phyloP scores from a whole-genome alignment of 2,113 vertebrate genomes.

The Crotalus viridis region DNA sequence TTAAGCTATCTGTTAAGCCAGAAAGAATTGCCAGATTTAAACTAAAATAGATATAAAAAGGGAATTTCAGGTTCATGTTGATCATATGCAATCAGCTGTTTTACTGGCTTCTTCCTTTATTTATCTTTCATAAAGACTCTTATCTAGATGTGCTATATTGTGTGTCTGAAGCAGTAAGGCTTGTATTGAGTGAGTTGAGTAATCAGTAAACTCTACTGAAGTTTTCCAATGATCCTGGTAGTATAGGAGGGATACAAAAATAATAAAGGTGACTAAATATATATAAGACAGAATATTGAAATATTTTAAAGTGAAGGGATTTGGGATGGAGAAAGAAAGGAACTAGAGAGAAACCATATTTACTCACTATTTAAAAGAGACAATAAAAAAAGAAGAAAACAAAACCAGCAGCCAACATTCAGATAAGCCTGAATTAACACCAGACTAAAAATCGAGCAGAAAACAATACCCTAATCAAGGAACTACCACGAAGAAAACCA shows the following conservation, averaged over 20 bases:
- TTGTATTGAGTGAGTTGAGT: neutral
- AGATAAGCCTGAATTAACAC: too few species aligned
- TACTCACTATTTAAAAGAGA: too few species aligned
- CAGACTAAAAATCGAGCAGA: neutral
- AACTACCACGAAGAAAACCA: neutral
- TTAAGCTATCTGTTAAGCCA: neutral
- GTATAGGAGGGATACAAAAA: neutral
- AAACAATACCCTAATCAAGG: too few species aligned
- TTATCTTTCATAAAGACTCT: neutral
- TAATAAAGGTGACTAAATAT: neutral
- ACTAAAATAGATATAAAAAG: neutral
- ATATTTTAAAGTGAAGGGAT: neutral
- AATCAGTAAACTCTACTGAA: neutral
- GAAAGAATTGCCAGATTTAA: neutral
- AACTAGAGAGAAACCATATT: neutral
- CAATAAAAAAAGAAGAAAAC: neutral
- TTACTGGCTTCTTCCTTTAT: neutral
- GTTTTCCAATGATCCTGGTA: neutral
- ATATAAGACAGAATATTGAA: neutral
- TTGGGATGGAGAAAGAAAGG: neutral
- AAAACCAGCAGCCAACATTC: neutral
- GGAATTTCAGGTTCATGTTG: neutral
- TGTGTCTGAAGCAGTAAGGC: neutral
- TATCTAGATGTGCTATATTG: neutral
- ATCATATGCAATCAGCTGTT: neutral